phyloP scores from a whole-genome alignment of 2,888 invertebrate species.

The Zaprionus bogoriensis region DNA sequence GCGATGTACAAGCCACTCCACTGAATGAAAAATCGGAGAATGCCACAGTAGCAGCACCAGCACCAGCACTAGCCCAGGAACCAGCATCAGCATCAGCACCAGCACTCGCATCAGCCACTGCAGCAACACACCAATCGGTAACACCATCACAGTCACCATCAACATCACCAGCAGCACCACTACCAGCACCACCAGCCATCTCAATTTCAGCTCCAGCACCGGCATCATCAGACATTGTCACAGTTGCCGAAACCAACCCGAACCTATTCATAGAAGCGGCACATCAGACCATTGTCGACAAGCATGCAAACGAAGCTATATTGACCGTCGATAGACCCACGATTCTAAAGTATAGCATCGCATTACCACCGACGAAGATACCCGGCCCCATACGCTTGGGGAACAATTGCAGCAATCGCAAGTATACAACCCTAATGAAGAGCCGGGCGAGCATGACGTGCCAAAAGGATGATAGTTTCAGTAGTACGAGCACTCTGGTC shows the following conservation, averaged over 20 bases:
- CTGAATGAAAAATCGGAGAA: conserved; percentile 30
- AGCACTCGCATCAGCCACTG: neutral
- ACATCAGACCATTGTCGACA: no score
- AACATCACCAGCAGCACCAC: no score
- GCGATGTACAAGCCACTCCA: conserved; percentile 42
- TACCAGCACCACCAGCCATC: no score
- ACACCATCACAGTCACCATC: no score
- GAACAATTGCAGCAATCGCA: conserved; percentile 23
- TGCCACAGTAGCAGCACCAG: neutral
- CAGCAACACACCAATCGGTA: no score
- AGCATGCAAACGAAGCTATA: no score
- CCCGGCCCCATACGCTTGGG: conserved; percentile 37
- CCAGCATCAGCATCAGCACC: neutral
- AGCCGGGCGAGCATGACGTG: neutral
- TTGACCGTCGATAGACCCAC: no score
- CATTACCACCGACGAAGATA: conserved; percentile 39
- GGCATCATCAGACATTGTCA: no score
- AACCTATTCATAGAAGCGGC: no score
- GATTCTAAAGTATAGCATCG: neutral
- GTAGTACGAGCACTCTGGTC: neutral
- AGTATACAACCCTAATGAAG: conserved; percentile 32
- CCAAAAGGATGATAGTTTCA: neutral
- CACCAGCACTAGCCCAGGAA: neutral
- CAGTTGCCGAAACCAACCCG: no score
- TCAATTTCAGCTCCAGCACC: neutral